Evolutionary conservation across 1,140 invertebrate genomes (phyloP), one percentile per base, ranked within the genome.

Genomic region (Drosophila pallidifrons): DNA sequence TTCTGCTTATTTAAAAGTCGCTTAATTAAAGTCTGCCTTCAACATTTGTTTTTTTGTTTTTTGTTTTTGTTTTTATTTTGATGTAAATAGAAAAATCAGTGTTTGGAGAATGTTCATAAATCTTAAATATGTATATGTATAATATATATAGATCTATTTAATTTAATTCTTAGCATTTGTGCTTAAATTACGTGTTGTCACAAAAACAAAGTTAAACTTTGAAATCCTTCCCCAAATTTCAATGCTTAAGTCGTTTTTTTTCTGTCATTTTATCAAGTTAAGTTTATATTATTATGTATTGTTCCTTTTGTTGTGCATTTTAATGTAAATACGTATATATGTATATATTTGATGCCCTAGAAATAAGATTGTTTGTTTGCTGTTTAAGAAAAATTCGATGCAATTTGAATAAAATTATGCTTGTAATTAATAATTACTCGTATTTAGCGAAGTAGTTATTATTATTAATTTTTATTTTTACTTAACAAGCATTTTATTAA

Each of bases 211-310:
- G 77, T 82, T 74, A 83, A 80, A 77, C 82, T 73, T 79, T 86
- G 79, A 81, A 92, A 91, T 92, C 91, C 91, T 92, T 92, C 91
- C 91, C 91, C 91, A 92, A 92, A 92, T 86, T 91, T 77, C 89
- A 91, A 92, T 73, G 79, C 58, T 71, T 66, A 81, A 81, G 76
- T 78, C 67, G 91, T 91, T 92, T 87, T 77, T 30, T 41, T 5
- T 47, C 20, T 25, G 20, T 20, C 8, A 16, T 43, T 10, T 13
- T 6, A 28, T 58, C 61, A 69, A 69, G 49, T 41, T 64, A 10
- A 69, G 10, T 52, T 55, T 57, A 16, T 16, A n/a, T 15, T 65
- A 7, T 32, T 65, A 38, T 65, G 25, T 43, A 52, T 45, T 46
- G 7, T 63, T 49, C 3, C 25, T 47, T 16, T 49, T 70, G 66